A percentile compares a stretch with the other conserved stretches of the same genome.
Evolutionary conservation across 2,888 invertebrate genomes (phyloP).

Genomic region (Philopedon plagiatum): DNA sequence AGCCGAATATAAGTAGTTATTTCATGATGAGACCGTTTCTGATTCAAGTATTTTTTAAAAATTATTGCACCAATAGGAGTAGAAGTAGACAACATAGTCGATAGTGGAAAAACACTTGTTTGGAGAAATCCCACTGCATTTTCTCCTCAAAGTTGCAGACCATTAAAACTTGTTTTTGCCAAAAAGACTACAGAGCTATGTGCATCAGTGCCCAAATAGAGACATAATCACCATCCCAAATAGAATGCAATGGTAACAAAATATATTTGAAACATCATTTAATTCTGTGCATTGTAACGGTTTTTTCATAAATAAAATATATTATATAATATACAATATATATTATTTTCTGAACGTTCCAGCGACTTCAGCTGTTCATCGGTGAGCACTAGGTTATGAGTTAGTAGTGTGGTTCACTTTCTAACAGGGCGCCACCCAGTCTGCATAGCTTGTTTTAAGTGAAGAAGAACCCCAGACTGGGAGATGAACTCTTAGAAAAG

Average conservation of each 20-base stretch:
- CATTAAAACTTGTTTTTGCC: not conserved
- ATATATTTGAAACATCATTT: not conserved
- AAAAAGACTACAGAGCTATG: not conserved
- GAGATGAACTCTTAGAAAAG: no score
- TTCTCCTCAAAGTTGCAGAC: not conserved
- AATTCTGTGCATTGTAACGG: not conserved
- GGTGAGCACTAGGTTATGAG: no score
- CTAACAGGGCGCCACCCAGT: no score
- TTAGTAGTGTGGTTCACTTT: no score
- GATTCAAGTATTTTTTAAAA: constrained; percentile 2
- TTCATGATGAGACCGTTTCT: not conserved
- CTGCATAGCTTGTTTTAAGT: no score
- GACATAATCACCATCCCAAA: not conserved
- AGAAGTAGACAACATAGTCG: not conserved
- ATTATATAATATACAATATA: no score
- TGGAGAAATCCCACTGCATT: not conserved
- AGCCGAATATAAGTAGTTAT: not conserved
- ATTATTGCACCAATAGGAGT: not conserved
- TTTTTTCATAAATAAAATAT: no score
- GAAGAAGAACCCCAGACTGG: no score
- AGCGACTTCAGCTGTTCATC: no score
- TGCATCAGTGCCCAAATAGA: not conserved
- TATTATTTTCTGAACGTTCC: no score
- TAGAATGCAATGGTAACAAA: not conserved
- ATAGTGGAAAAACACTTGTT: not conserved